A percentile compares a stretch with the other conserved stretches of the same genome.
Evolutionary conservation across 2,113 vertebrate species (phyloP).

Genomic region (Anhinga rufa): DNA sequence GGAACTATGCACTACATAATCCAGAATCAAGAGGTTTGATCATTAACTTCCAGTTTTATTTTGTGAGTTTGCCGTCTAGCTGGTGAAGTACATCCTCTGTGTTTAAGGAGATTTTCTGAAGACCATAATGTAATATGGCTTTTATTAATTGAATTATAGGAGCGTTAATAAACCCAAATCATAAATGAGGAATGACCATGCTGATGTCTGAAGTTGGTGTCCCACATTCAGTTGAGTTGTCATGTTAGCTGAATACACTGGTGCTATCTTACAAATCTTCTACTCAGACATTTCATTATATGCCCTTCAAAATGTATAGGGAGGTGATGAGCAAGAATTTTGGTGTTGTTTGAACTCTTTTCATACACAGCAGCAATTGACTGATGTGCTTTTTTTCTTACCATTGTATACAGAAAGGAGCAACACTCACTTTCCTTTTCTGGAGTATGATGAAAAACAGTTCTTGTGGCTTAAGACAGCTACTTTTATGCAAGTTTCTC

Average conservation of each 20-base stretch:
- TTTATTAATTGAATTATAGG: background rate
- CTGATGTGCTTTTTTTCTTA: background rate
- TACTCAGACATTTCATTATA: background rate
- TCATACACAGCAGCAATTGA: background rate
- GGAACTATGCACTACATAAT: background rate
- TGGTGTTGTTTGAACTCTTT: background rate
- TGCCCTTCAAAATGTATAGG: background rate
- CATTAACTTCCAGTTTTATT: background rate
- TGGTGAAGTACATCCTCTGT: background rate
- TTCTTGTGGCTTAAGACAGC: background rate
- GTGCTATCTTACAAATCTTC: background rate
- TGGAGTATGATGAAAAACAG: background rate
- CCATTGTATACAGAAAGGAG: background rate
- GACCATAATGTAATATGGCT: fast-evolving
- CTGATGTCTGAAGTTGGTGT: background rate
- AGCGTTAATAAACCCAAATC: background rate
- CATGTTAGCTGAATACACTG: background rate
- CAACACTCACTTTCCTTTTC: background rate
- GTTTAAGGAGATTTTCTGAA: background rate
- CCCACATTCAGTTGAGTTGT: background rate
- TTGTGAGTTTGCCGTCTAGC: background rate
- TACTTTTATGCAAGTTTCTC: background rate
- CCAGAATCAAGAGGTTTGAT: background rate
- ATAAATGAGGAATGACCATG: background rate
- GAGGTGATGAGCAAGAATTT: background rate